Evolutionary conservation across 2,888 invertebrate genomes (phyloP).

Genomic region (Caenorhabditis sp.): DNA sequence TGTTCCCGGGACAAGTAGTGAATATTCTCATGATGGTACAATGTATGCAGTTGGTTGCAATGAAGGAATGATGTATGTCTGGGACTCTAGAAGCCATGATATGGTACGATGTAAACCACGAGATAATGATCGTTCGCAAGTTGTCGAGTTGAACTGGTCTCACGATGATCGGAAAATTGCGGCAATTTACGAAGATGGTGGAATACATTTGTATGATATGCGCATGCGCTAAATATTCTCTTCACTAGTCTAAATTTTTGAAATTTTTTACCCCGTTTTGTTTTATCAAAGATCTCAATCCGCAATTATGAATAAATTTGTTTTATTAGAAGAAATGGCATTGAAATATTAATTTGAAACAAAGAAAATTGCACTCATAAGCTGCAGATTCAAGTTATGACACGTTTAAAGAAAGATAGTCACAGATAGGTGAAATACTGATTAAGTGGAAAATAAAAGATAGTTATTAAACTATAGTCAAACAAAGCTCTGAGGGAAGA

Average conservation of each 20-base stretch:
- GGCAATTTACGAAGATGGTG: not conserved
- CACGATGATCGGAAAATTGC: not conserved
- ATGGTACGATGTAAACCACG: not conserved
- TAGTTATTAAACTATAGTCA: constrained; percentile 8
- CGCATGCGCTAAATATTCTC: not conserved
- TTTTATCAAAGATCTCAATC: not conserved
- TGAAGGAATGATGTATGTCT: not conserved
- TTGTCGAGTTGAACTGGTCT: not conserved
- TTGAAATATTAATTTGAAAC: not conserved
- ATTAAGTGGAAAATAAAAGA: too few species aligned
- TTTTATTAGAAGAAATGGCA: not conserved
- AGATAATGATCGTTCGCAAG: not conserved
- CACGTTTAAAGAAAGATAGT: not conserved
- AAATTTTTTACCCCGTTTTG: too few species aligned
- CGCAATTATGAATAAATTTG: not conserved
- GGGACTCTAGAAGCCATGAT: not conserved
- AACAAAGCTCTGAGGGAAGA: constrained; percentile 58
- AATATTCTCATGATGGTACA: not conserved
- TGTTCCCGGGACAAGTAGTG: not conserved
- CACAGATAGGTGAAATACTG: not conserved
- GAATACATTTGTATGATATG: not conserved
- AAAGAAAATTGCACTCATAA: not conserved
- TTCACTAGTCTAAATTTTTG: too few species aligned
- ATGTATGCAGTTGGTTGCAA: not conserved
- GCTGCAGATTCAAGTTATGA: not conserved